Evolutionary conservation across 2,888 invertebrate species (phyloP).

Genomic region (Gymnoscelis rufifasciata): DNA sequence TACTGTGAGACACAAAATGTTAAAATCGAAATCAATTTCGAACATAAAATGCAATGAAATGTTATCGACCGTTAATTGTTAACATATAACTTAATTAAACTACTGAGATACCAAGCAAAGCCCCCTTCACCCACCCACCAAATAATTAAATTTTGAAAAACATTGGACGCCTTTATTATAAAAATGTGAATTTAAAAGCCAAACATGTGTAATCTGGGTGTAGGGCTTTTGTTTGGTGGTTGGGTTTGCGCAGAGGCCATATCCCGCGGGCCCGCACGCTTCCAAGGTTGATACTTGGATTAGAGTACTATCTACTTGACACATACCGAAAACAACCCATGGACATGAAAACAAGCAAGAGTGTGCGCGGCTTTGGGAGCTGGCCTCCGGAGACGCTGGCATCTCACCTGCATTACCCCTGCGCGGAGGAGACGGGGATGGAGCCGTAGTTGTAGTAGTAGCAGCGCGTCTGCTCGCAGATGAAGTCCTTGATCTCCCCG

Average conservation of each 20-base stretch:
- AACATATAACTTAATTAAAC: slow-evolving; percentile 18
- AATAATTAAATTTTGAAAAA: slow-evolving; percentile 61
- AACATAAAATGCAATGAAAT: neutral
- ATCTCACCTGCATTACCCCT: slow-evolving; percentile 94
- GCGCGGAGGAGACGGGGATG: slow-evolving; percentile 92
- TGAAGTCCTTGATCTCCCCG: slow-evolving; percentile 90
- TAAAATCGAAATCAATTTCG: neutral
- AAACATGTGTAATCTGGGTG: slow-evolving; percentile 64
- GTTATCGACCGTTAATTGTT: slow-evolving; percentile 6
- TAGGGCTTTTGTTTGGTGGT: slow-evolving; percentile 80
- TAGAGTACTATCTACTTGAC: slow-evolving; percentile 45
- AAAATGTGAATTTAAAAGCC: slow-evolving; percentile 34
- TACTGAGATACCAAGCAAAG: slow-evolving; percentile 79
- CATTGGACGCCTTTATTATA: slow-evolving; percentile 16
- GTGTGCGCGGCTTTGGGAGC: slow-evolving; percentile 70
- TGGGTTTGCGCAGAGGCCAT: slow-evolving; percentile 76
- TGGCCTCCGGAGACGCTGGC: slow-evolving; percentile 77
- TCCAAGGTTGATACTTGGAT: slow-evolving; percentile 45
- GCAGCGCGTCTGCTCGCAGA: slow-evolving; percentile 93
- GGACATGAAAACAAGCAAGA: slow-evolving; percentile 26
- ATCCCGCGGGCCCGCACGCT: slow-evolving; percentile 74
- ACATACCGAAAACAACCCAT: slow-evolving; percentile 35
- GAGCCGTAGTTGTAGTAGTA: slow-evolving; percentile 95
- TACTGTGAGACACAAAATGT: neutral
- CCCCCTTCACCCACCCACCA: slow-evolving; percentile 80